Evolutionary conservation across 23 tunicate species (phyloP).

Genomic region (Halocynthia roretzi): DNA sequence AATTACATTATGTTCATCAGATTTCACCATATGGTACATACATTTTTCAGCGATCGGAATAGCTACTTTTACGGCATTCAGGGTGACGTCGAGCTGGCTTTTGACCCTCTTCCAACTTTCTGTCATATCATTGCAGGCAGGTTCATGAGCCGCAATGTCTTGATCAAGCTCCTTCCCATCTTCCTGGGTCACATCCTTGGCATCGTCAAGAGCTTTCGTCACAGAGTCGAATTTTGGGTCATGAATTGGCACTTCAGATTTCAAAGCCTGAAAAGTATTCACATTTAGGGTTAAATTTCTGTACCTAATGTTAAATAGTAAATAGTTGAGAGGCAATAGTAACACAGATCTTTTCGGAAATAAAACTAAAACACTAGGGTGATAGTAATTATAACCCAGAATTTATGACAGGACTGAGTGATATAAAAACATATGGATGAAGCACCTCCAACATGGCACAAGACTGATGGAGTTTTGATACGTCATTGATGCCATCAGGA

Average conservation of each 20-base stretch:
- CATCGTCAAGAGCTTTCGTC: slow-evolving; percentile 14
- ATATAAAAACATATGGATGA: too few species aligned
- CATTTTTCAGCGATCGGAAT: slow-evolving; percentile 28
- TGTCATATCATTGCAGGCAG: slow-evolving; percentile 1
- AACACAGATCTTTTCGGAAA: too few species aligned
- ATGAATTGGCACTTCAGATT: slow-evolving; percentile 23
- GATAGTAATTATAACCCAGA: too few species aligned
- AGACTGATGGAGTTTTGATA: slow-evolving; percentile 12
- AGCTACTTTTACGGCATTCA: background rate
- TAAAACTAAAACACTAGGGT: too few species aligned
- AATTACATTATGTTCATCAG: background rate
- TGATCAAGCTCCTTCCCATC: slow-evolving; percentile 20
- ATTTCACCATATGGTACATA: background rate
- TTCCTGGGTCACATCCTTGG: slow-evolving; percentile 9
- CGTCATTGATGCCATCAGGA: slow-evolving; percentile 10
- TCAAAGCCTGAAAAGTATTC: slow-evolving; percentile 18
- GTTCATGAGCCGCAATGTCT: slow-evolving; percentile 24
- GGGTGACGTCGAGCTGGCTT: slow-evolving; percentile 1
- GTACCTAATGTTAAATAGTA: too few species aligned
- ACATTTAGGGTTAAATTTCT: background rate
- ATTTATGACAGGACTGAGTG: too few species aligned
- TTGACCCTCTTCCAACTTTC: slow-evolving; percentile 52
- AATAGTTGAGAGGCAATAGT: too few species aligned
- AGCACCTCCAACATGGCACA: slow-evolving; percentile 22
- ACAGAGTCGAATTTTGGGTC: slow-evolving; percentile 44